Conservation (phyloP, 2,888 invertebrate genomes). For the Zele albiditarsus region DNA sequence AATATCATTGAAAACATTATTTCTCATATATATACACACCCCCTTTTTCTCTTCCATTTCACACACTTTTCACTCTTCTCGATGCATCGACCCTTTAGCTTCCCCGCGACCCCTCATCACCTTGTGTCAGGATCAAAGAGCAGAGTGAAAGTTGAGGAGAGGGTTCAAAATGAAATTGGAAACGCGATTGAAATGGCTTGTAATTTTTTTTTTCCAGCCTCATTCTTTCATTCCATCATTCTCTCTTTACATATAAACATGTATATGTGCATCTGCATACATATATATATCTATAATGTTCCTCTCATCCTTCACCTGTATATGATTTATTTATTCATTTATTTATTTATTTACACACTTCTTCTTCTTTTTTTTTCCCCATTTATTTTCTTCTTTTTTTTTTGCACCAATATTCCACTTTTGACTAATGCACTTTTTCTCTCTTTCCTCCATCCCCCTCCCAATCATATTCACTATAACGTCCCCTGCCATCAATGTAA, state of each 20-base stretch:
- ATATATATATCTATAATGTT: not conserved
- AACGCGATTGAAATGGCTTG: slow-evolving; percentile 60
- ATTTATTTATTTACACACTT: not conserved
- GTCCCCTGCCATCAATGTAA: not conserved
- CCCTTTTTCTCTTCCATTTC: not conserved
- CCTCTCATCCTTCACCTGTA: not conserved
- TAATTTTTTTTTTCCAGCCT: slow-evolving; percentile 54
- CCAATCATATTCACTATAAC: not conserved
- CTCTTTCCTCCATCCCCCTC: not conserved
- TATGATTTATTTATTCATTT: slow-evolving; percentile 4
- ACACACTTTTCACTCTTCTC: slow-evolving; percentile 29
- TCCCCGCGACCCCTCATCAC: slow-evolving; percentile 41
- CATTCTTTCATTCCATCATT: slow-evolving; percentile 55
- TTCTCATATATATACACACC: not conserved
- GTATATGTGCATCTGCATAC: not conserved
- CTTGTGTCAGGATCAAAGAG: slow-evolving; percentile 50
- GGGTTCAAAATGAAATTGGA: slow-evolving; percentile 57
- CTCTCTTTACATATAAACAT: slow-evolving; percentile 67
- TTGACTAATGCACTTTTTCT: slow-evolving; percentile 17
- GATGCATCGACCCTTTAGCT: slow-evolving; percentile 34
- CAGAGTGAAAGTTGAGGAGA: slow-evolving; percentile 31
- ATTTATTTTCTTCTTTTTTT: not conserved
- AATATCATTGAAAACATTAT: not conserved
- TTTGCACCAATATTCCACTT: not conserved
- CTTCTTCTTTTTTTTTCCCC: not conserved